A percentile compares a stretch with the other conserved stretches of the same genome.
Evolutionary conservation across 1,140 invertebrate genomes (phyloP).

Genomic region (Zaprionus kolodkinae): DNA sequence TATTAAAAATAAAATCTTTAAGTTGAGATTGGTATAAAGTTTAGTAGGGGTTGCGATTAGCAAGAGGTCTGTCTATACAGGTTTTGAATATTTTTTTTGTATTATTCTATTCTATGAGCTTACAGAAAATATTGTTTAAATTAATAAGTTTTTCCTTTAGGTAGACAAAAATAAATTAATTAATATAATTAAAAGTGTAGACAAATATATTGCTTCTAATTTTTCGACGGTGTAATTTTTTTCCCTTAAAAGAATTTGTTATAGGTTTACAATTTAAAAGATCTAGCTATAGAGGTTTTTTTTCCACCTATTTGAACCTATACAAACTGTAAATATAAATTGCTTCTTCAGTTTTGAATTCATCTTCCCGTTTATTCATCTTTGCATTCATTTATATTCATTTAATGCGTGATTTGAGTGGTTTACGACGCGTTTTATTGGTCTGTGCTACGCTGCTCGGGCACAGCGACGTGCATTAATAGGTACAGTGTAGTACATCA

Average conservation of each 20-base stretch:
- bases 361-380: background rate
- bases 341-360: background rate
- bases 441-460: slow-evolving; percentile 5
- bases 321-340: too few species aligned
- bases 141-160: too few species aligned
- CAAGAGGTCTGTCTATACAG: too few species aligned
- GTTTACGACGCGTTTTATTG: slow-evolving; percentile 7
- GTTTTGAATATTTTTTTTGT: too few species aligned
- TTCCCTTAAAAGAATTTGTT: too few species aligned
- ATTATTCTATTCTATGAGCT: too few species aligned
- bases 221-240: too few species aligned
- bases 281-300: background rate
- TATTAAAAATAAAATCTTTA: background rate
- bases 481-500: slow-evolving; percentile 2
- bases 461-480: slow-evolving; percentile 8
- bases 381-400: slow-evolving; percentile 1
- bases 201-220: too few species aligned
- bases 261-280: background rate
- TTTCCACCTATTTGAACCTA: background rate
- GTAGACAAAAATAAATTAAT: too few species aligned
- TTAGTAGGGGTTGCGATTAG: too few species aligned
- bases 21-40: background rate
- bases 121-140: too few species aligned
- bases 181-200: too few species aligned
- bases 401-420: slow-evolving; percentile 10